Evolutionary conservation across 2,797 vertebrate genomes (phyloP).

Genomic region (Chromobotia macracanthus): DNA sequence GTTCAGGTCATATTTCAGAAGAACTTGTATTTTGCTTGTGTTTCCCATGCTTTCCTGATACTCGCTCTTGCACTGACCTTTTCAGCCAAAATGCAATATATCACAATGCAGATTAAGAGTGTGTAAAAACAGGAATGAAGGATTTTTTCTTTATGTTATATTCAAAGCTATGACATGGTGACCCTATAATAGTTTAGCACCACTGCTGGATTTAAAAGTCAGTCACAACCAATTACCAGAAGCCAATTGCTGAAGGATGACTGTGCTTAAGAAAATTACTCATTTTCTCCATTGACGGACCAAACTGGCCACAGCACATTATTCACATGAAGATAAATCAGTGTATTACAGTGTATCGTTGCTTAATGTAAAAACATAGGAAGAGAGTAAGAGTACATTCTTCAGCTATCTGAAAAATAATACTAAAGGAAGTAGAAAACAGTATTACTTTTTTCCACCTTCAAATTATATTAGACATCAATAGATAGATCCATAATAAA

Average conservation of each 20-base stretch:
- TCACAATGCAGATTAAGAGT: too few species aligned
- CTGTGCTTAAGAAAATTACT: slow-evolving; percentile 3
- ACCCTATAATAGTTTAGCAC: slow-evolving; percentile 36
- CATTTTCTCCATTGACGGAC: neutral
- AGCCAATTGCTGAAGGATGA: slow-evolving; percentile 46
- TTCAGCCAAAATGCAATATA: neutral
- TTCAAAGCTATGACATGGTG: neutral
- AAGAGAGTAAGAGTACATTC: too few species aligned
- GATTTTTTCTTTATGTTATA: neutral
- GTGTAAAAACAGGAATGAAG: neutral
- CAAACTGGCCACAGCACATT: neutral
- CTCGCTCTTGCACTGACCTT: neutral
- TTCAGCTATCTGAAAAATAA: too few species aligned
- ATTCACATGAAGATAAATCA: neutral
- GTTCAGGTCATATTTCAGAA: neutral
- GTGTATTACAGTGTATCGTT: neutral
- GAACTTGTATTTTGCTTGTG: neutral
- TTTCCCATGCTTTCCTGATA: neutral
- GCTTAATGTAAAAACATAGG: neutral
- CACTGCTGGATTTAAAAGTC: slow-evolving; percentile 49
- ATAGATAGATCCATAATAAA: neutral
- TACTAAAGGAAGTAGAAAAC: too few species aligned
- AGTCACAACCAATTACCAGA: slow-evolving; percentile 48
- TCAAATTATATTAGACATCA: too few species aligned
- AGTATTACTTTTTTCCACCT: too few species aligned